Evolutionary conservation across 2,113 vertebrate species (phyloP).

Genomic region (Pelecanoides urinatrix): DNA sequence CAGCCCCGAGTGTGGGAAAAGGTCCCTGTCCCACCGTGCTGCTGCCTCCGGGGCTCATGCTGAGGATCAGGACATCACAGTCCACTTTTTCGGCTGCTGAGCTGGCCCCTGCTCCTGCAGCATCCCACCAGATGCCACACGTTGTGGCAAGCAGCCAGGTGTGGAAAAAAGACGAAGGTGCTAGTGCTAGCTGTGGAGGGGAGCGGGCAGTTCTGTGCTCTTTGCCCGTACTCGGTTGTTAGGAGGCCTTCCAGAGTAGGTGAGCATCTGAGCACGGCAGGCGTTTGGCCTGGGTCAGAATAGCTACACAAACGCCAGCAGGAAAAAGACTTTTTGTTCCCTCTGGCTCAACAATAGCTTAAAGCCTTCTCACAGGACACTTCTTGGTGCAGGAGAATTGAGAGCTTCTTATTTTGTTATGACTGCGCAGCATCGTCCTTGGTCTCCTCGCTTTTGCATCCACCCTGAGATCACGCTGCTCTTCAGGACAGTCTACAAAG

Average conservation of each 20-base stretch:
- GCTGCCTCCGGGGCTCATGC: fast-evolving
- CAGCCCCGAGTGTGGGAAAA: background rate
- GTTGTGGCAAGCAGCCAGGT: background rate
- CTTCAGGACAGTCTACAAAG: background rate
- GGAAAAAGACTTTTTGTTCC: background rate
- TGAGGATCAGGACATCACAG: background rate
- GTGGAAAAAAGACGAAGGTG: background rate
- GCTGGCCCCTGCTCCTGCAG: background rate
- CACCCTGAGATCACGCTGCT: background rate
- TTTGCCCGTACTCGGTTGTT: background rate
- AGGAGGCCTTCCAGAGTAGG: background rate
- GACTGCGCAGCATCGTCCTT: too few relatives aligned
- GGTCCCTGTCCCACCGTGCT: background rate
- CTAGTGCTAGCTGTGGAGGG: background rate
- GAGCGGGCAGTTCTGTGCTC: fast-evolving
- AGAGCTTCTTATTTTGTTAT: background rate
- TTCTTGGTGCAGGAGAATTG: background rate
- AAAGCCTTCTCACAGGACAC: background rate
- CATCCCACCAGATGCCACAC: background rate
- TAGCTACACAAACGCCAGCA: background rate
- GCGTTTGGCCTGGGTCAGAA: too few relatives aligned
- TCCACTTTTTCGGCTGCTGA: background rate
- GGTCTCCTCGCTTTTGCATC: background rate
- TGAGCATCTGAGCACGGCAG: background rate
- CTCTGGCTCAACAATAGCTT: background rate